Evolutionary conservation across 2,113 vertebrate genomes (phyloP), one percentile per base, ranked within the genome.

Genomic region (Megaleporinus macrocephalus): DNA sequence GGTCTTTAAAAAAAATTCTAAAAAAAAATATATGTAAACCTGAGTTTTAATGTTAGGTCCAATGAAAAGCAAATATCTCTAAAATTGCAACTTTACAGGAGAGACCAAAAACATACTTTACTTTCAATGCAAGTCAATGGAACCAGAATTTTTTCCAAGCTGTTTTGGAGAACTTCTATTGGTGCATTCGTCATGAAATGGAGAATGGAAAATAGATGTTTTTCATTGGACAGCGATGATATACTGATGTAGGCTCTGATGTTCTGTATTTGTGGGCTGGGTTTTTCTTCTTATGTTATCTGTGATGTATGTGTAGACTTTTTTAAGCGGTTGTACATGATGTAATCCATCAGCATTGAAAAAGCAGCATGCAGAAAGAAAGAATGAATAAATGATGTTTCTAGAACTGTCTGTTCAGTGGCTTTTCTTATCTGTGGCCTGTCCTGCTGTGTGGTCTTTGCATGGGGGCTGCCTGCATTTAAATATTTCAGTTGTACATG

Each of bases 311-410:
- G 33, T 72, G 15, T 63, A 61, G 53, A 75, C 24, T 44, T 70
- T 29, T n/a, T 30, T 10, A 30, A 22, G 15, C 26, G 20, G 70
- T 51, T 73, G 61, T 73, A 80, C 49, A 69, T 57, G 26, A 16
- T 73, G 69, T 26, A 33, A 65, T 62, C 47, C 24, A 69, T 59
- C 62, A 69, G 51, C 47, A 70, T 70, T n/a, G n/a, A 47, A 44
- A 27, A 36, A 53, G 51, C 59, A 49, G 57, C 62, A 53, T 85
- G 80, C 65, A 79, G 70, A 79, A 84, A 81, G 63, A 82, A 76
- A 79, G 62, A 82, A 76, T 84, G 53, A 87, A 87, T 87, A 85
- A 87, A 83, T 53, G 5, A 78, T 85, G 77, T 83, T 87, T 80
- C 41, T 73, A 80, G 76, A 69, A 24, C 75, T 41, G 27, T 68